Base-by-base conservation (phyloP, 2,888 invertebrate genomes). In the Folsomia manolachei region DNA sequence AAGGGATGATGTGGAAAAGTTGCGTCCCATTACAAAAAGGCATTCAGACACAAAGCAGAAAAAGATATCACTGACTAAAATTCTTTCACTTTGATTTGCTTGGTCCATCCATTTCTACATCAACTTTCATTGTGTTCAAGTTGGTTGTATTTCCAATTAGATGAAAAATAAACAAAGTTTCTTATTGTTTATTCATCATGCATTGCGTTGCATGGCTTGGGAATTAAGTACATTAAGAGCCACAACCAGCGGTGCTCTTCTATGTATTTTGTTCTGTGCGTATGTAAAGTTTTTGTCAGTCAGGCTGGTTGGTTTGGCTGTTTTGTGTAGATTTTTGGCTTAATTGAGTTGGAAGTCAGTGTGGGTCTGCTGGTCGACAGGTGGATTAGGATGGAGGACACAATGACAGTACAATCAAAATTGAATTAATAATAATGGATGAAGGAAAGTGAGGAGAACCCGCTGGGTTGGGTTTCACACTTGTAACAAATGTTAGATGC, bases 261-360 rank as follows among this genome's bases (percentile, higher is more conserved):
- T 14, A 9, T 14, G 14, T 39, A 4, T 39, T 14, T 39, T 39
- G 7, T 39, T 4, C 39, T 39, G 39, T 39, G 39, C 39, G 4
- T 14, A 39, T n/a, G n/a, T n/a, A 51, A 51, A 51, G 51, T 51
- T 51, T 51, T 56, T 56, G 56, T 56, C 7, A 56, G 56, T 56
- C 19, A n/a, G n/a, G n/a, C n/a, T n/a, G n/a, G 21, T 56, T 56
- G 56, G 56, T 56, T n/a, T n/a, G n/a, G n/a, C 56, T 56, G 56
- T 56, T 56, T 51, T 51, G 51, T 21, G 18, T 18, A 56, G 56
- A 56, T 56, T 56, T 56, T 56, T 18, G 19, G 56, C 51, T 56
- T 63, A 63, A 63, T 63, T 63, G 63, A 63, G 63, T 63, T 63
- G 26, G 63, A 63, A 63, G 27, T n/a, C 63, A 63, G 63, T 27